Evolutionary conservation across 2,888 invertebrate species (phyloP).

Genomic region (Drosophila longiperda): DNA sequence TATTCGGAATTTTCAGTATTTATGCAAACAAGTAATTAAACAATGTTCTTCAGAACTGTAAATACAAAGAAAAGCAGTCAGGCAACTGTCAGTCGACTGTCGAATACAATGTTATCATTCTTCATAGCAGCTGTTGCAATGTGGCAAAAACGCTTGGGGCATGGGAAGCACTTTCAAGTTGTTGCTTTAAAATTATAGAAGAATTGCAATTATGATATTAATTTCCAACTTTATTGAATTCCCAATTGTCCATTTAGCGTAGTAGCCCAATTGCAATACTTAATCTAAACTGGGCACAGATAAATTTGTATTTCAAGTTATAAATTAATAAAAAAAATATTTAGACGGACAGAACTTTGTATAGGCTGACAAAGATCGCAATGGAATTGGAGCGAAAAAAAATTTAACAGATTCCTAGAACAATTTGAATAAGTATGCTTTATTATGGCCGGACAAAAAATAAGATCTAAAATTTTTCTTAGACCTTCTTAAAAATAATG

Average conservation of each 20-base stretch:
- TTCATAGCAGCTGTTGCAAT: not conserved
- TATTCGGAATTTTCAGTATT: no score
- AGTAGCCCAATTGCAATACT: not conserved
- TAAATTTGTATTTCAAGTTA: not conserved
- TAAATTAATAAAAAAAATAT: not conserved
- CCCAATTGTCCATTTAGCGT: not conserved
- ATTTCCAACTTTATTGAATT: not conserved
- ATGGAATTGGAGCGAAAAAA: not conserved
- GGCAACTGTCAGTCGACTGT: not conserved
- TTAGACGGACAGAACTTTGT: not conserved
- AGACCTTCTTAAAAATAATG: no score
- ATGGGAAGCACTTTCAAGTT: not conserved
- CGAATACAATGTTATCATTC: not conserved
- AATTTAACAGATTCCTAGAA: not conserved
- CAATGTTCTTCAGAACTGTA: not conserved
- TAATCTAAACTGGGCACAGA: no score
- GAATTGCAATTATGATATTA: not conserved
- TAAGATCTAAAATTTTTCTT: not conserved
- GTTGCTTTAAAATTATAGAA: not conserved
- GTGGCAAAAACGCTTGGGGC: no score
- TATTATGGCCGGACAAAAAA: not conserved
- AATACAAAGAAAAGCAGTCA: not conserved
- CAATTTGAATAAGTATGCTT: not conserved
- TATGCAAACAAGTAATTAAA: not conserved
- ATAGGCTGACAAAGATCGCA: not conserved